Conservation (phyloP, 1,140 invertebrate genomes). For the Pomacea maculata region DNA sequence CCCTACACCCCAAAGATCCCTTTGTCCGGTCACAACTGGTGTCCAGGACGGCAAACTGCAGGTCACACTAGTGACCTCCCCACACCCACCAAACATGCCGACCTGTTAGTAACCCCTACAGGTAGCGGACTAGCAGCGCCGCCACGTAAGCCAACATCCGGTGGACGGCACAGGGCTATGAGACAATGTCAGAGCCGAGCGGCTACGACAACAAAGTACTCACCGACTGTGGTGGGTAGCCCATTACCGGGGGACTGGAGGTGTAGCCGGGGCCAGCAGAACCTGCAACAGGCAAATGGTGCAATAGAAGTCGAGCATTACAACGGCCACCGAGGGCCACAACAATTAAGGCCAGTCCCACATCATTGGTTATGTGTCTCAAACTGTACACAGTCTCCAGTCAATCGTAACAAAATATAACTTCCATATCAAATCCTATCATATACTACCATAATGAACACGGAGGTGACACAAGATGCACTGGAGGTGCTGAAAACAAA, state of each 20-base stretch:
- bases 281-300: background rate
- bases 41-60: background rate
- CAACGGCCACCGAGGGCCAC: too few relatives aligned
- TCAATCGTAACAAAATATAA: background rate
- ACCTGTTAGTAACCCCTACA: background rate
- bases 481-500: too few relatives aligned
- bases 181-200: background rate
- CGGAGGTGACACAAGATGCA: too few relatives aligned
- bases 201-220: background rate
- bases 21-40: background rate
- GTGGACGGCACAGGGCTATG: background rate
- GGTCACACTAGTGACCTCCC: background rate
- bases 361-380: too few relatives aligned
- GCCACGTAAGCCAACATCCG: background rate
- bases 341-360: too few relatives aligned
- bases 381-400: background rate
- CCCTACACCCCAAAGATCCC: too few relatives aligned
- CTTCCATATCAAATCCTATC: too few relatives aligned
- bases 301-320: background rate
- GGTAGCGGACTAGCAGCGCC: background rate
- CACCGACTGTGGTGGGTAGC: slow-evolving; percentile 6
- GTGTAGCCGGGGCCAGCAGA: background rate
- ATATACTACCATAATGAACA: too few relatives aligned
- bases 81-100: background rate
- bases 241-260: slow-evolving; percentile 1